phyloP scores from a whole-genome alignment of 2,113 vertebrate genomes.

The Sapajus apella region DNA sequence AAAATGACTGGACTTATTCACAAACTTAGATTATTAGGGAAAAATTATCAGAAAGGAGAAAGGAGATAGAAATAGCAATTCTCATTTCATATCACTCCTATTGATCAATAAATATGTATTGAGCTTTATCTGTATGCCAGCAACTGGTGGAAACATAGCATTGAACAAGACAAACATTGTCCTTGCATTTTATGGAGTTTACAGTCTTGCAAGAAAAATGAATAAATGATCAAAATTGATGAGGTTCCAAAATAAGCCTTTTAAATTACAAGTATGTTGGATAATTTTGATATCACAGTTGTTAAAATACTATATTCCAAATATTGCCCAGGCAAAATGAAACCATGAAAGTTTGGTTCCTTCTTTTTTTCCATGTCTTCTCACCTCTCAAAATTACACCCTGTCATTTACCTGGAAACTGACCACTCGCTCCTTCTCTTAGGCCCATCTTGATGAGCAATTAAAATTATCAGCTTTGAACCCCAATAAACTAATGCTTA shows the following conservation, averaged over 20 bases:
- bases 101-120: constrained; percentile 33
- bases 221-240: not conserved
- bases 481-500: not conserved
- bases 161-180: not conserved
- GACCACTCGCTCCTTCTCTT: not conserved
- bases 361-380: not conserved
- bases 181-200: not conserved
- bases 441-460: not conserved
- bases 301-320: not conserved
- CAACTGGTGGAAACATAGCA: not conserved
- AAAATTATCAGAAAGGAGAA: not conserved
- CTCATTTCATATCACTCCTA: not conserved
- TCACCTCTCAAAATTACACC: not conserved
- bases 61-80: not conserved
- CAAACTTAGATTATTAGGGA: not conserved
- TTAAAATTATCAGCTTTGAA: not conserved
- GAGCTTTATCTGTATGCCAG: not conserved
- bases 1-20: not conserved
- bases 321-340: not conserved
- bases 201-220: not conserved
- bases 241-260: not conserved
- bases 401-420: not conserved
- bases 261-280: not conserved
- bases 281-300: not conserved
- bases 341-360: not conserved